These are phyloP conservation scores for Cecropterus lyciades DNA, from an alignment of 1,140 invertebrate species.

Conservation along the genomic window DNA sequence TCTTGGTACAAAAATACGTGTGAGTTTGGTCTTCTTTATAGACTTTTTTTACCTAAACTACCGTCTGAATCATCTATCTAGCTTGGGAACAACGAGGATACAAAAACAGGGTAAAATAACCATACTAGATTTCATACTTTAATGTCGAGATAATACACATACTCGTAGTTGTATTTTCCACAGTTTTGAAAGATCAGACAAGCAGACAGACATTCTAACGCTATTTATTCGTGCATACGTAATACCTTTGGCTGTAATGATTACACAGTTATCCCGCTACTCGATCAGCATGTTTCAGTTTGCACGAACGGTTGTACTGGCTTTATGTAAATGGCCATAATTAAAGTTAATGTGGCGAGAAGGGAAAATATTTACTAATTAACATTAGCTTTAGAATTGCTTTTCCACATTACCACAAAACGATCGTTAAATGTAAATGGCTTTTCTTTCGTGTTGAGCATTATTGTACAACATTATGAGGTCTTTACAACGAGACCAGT, in stretches of 20 bases:
- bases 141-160: no score
- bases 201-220: no score
- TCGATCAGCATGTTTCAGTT: conserved; percentile 14
- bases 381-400: conserved; percentile 29
- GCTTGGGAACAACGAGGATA: no score
- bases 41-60: no score
- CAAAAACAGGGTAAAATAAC: no score
- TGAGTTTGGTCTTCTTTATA: no score
- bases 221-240: no score
- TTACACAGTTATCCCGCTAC: not conserved
- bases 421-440: conserved; percentile 24
- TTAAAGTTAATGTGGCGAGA: conserved; percentile 27
- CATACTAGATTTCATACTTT: no score
- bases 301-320: conserved; percentile 13
- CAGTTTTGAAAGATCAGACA: no score
- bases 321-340: conserved; percentile 25
- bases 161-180: no score
- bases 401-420: conserved; percentile 29
- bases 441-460: conserved; percentile 17
- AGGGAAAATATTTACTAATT: conserved; percentile 25
- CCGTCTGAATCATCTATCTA: no score
- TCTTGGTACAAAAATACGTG: no score
- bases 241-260: not conserved
- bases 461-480: conserved; percentile 20
- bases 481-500: not conserved